Conservation (phyloP, 2,888 invertebrate species). For the Cantharis rufa region DNA sequence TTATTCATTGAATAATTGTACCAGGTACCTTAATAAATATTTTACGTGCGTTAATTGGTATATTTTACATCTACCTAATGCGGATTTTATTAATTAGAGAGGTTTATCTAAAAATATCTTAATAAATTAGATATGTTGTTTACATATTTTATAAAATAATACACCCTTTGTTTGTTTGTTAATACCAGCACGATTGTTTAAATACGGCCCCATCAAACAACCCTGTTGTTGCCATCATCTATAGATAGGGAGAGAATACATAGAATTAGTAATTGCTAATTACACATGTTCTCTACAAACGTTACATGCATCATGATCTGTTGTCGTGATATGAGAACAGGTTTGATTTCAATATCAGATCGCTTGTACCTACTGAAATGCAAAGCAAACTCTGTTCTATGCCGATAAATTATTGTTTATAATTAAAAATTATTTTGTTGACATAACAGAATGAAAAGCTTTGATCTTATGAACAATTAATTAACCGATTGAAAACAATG, state of each 20-base stretch:
- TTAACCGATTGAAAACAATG: background rate
- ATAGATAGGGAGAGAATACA: constrained; percentile 33
- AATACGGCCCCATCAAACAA: constrained; percentile 28
- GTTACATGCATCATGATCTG: constrained; percentile 45
- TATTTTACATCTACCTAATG: background rate
- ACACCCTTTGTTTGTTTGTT: constrained; percentile 27
- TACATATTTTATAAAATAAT: background rate
- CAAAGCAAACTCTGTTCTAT: constrained; percentile 7
- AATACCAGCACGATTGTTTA: constrained; percentile 34
- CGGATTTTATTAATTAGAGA: background rate
- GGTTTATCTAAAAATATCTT: background rate
- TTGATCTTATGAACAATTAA: background rate
- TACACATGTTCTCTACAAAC: constrained; percentile 44
- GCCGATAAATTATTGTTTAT: background rate
- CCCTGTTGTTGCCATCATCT: constrained; percentile 26
- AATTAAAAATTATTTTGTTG: background rate
- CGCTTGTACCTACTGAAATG: constrained; percentile 21
- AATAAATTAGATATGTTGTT: background rate
- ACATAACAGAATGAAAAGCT: background rate
- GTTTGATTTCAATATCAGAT: constrained; percentile 40
- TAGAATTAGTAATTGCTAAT: constrained; percentile 43
- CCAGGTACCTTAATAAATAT: background rate
- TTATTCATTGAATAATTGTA: background rate
- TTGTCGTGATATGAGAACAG: constrained; percentile 39
- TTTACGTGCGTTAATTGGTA: background rate